Conservation (phyloP, 2,113 vertebrate species). For the Megaptera novaeangliae region DNA sequence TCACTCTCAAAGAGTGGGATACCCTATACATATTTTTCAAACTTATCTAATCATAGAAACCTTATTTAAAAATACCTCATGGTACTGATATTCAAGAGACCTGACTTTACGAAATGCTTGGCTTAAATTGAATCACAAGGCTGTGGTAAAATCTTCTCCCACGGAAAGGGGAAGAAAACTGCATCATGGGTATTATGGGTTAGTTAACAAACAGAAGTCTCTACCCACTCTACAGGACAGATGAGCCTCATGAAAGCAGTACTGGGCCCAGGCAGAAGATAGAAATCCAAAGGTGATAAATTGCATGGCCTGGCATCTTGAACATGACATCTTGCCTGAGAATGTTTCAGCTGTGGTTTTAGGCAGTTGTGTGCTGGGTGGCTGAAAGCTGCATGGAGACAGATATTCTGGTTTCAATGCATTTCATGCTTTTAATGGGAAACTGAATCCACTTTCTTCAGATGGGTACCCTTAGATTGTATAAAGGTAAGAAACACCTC, state of each 20-base stretch:
- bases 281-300: constrained; percentile 24
- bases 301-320: background rate
- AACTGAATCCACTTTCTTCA: constrained; percentile 61
- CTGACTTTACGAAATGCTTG: background rate
- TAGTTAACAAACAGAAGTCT: background rate
- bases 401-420: constrained; percentile 2
- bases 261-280: background rate
- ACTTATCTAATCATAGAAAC: background rate
- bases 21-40: background rate
- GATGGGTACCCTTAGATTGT: constrained; percentile 29
- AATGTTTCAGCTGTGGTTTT: background rate
- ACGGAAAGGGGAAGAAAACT: background rate
- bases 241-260: background rate
- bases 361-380: background rate
- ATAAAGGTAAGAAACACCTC: constrained; percentile 18
- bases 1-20: background rate
- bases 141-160: background rate
- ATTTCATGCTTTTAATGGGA: constrained; percentile 49
- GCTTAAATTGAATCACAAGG: background rate
- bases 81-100: background rate
- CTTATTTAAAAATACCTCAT: background rate
- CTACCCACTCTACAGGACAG: background rate
- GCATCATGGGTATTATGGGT: background rate
- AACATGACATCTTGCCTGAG: background rate
- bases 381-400: background rate